Conservation (phyloP, 2,888 invertebrate genomes). For the Agrilus biguttatus region DNA sequence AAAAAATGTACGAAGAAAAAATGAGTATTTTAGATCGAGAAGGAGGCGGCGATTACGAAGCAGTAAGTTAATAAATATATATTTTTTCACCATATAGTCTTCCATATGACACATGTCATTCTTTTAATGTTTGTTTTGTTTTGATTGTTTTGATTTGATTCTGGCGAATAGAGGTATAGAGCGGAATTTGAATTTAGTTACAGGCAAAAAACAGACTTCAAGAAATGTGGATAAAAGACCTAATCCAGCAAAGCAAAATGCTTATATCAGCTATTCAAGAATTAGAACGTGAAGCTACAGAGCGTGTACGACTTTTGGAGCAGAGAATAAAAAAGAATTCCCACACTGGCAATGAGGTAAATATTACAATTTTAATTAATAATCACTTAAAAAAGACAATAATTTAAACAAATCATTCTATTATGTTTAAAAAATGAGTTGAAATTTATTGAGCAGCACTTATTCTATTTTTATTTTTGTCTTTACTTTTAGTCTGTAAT, state of each 20-base stretch:
- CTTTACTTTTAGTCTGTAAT: neutral
- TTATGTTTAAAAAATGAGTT: neutral
- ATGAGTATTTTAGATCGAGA: conserved; percentile 40
- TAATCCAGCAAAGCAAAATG: conserved; percentile 52
- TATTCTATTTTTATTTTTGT: too few relatives aligned
- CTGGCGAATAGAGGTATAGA: neutral
- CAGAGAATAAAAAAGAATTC: conserved; percentile 34
- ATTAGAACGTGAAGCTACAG: conserved; percentile 48
- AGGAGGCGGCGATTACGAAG: conserved; percentile 30
- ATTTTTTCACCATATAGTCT: neutral
- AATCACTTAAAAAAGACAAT: neutral
- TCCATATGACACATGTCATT: too few relatives aligned
- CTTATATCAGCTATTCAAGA: conserved; percentile 52
- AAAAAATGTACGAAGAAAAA: conserved; percentile 44
- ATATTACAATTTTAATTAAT: neutral
- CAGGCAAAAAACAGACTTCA: conserved; percentile 51
- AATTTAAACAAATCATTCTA: too few relatives aligned
- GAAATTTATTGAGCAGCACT: neutral
- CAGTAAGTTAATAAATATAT: neutral
- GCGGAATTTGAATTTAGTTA: conserved; percentile 8
- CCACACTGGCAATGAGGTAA: conserved; percentile 29
- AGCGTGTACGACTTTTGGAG: conserved; percentile 39
- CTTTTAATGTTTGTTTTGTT: too few relatives aligned
- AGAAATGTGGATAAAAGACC: conserved; percentile 50
- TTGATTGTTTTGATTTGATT: too few relatives aligned